These are phyloP conservation scores for Nibea coibor DNA, from an alignment of 2,113 vertebrate species.

Conservation along the genomic window DNA sequence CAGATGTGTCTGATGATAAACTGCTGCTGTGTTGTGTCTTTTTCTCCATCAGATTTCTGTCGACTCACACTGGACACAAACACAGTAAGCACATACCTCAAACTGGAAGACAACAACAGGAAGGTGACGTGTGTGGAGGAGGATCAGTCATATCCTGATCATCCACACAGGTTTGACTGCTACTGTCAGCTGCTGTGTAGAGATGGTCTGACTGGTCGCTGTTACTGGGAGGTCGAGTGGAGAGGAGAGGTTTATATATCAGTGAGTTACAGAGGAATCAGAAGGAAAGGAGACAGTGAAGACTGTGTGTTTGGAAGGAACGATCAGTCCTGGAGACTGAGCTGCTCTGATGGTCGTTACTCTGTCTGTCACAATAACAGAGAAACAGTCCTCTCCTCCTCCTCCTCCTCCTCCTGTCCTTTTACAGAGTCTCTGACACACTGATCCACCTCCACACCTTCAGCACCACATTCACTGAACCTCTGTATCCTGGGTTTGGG, in stretches of 20 bases:
- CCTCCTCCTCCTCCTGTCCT: too few relatives aligned
- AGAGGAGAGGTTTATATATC: neutral
- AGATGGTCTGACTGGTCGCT: neutral
- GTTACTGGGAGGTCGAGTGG: constrained; percentile 1
- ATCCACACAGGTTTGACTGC: neutral
- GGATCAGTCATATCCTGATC: neutral
- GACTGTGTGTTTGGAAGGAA: neutral
- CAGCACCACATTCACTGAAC: too few relatives aligned
- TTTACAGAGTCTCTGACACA: too few relatives aligned
- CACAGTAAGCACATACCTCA: neutral
- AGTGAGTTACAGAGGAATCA: neutral
- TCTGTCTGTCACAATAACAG: neutral
- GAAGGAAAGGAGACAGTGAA: neutral
- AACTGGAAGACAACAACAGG: neutral
- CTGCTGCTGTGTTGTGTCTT: neutral
- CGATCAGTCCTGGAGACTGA: neutral
- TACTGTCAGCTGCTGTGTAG: neutral
- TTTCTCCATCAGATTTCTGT: constrained; percentile 17
- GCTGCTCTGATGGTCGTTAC: neutral
- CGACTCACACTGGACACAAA: constrained; percentile 17
- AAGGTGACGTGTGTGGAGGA: neutral
- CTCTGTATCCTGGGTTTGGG: neutral
- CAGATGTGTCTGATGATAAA: neutral
- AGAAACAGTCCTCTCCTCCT: neutral
- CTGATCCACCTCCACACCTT: too few relatives aligned